Base-by-base conservation (phyloP, 1,140 invertebrate species). In the Drosophila asahinai region DNA sequence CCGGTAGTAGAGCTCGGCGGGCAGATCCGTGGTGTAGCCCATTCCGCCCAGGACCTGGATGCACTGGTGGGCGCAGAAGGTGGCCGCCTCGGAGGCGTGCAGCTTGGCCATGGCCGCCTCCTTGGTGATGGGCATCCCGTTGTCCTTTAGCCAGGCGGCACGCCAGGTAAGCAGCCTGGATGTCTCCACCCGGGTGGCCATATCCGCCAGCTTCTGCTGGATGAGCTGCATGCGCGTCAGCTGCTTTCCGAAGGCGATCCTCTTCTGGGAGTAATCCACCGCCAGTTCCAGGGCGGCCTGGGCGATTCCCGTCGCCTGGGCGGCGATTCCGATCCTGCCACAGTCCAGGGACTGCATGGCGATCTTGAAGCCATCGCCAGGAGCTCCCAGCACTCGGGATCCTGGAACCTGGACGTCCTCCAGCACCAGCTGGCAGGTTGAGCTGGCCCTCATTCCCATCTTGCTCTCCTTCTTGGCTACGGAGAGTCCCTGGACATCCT, bases 41-140 rank as follows among this genome's bases (percentile, higher is more conserved):
- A 98, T 98, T 19, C 97, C 98, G 89, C 95, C 98, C 30, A 93
- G 58, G 1, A 93, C 72, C 58, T 93, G 92, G 42, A 93, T 93
- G 48, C 89, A 91, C 94, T 96, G 98, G 94, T 99, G 98, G n/a
- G 97, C 95, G 73, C 96, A 95, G 93, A 96, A 98, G 15, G 98
- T 99, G 43, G 98, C 98, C 49, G 98, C 95, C 94, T 99, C 98
- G 0, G 98, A 99, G 36, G 98, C 98, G 22, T 96, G 95, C 55
- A 99, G 93, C 93, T 99, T 99, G 6, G 98, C 98, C 98, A 99
- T 99, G 4, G 98, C 98, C 15, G 98, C 98, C 94, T 98, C 97
- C 94, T 99, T 99, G 2, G 97, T 97, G 83, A 95, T 99, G 11
- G 95, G 94, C 93, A 96, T 94, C n/a, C 96, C 95, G 63, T 95